Evolutionary conservation across 2,888 invertebrate genomes (phyloP).

Genomic region (Seladonia tumulorum): DNA sequence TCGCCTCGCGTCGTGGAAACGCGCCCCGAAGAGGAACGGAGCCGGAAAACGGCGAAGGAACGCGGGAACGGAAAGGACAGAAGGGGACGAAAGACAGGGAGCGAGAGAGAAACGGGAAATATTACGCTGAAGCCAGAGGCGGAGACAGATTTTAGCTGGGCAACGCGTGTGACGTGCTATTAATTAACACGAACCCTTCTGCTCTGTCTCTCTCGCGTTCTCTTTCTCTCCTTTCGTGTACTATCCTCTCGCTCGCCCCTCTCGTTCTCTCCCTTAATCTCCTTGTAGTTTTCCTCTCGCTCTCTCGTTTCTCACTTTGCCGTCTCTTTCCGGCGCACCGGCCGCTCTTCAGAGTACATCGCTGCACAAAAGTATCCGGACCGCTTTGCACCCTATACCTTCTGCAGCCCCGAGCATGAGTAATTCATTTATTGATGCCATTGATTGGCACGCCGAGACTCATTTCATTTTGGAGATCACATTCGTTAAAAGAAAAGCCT

Average conservation of each 20-base stretch:
- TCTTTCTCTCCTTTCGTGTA: conserved; percentile 19
- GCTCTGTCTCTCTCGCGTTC: conserved; percentile 62
- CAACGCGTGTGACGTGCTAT: conserved; percentile 83
- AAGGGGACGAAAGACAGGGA: conserved; percentile 54
- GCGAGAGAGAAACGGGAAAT: conserved; percentile 54
- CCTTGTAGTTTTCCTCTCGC: conserved; percentile 43
- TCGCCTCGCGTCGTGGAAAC: conserved; percentile 7
- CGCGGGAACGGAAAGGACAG: conserved; percentile 35
- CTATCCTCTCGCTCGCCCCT: not conserved
- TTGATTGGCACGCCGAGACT: not conserved
- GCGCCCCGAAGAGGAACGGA: conserved; percentile 25
- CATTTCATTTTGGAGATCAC: too few relatives aligned
- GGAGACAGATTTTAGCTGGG: conserved; percentile 80
- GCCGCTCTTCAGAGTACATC: conserved; percentile 50
- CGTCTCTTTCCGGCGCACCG: conserved; percentile 27
- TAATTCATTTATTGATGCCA: not conserved
- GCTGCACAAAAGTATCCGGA: not conserved
- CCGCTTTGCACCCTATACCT: not conserved
- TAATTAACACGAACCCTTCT: conserved; percentile 84
- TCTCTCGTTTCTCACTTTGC: conserved; percentile 45
- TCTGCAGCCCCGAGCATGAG: not conserved
- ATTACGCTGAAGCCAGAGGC: conserved; percentile 67
- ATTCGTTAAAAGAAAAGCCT: too few relatives aligned
- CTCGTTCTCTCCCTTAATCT: conserved; percentile 30
- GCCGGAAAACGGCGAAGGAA: conserved; percentile 52